phyloP scores from a whole-genome alignment of 2,113 vertebrate genomes.

The Lynx canadensis region DNA sequence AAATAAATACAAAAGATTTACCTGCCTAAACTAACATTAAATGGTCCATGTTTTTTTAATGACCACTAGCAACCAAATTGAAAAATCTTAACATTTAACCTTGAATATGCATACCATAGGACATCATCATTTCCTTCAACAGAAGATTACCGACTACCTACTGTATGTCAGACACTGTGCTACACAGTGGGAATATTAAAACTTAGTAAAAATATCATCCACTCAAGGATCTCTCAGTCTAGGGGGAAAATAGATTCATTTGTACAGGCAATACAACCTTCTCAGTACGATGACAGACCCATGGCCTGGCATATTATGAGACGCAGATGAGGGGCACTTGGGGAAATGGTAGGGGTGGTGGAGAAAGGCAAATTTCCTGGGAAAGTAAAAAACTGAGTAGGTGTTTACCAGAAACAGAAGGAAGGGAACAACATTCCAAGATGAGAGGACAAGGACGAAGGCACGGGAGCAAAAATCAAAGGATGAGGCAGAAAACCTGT shows the following conservation, averaged over 20 bases:
- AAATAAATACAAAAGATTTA: conserved; percentile 24
- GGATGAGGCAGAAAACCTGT: neutral
- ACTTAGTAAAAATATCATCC: conserved; percentile 28
- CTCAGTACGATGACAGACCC: neutral
- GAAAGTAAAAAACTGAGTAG: conserved; percentile 36
- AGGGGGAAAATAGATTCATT: neutral
- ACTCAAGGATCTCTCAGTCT: conserved; percentile 20
- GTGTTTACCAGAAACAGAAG: neutral
- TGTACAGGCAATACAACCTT: neutral
- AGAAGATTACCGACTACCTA: neutral
- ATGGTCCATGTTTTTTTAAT: neutral
- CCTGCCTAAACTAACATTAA: conserved; percentile 41
- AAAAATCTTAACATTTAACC: conserved; percentile 37
- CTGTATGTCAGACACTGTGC: neutral
- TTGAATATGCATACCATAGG: conserved; percentile 1
- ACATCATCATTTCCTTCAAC: conserved; percentile 8
- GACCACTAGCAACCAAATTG: neutral
- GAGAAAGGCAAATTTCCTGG: conserved; percentile 8
- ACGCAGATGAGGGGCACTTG: neutral
- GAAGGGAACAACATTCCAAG: neutral
- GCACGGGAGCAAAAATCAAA: neutral
- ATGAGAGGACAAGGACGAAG: conserved; percentile 31
- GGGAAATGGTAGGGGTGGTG: neutral
- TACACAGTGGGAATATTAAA: neutral
- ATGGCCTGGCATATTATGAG: neutral